These are phyloP conservation scores for Sinocyclocheilus anophthalmus DNA, from an alignment of 2,113 vertebrate species.

Conservation along the genomic window DNA sequence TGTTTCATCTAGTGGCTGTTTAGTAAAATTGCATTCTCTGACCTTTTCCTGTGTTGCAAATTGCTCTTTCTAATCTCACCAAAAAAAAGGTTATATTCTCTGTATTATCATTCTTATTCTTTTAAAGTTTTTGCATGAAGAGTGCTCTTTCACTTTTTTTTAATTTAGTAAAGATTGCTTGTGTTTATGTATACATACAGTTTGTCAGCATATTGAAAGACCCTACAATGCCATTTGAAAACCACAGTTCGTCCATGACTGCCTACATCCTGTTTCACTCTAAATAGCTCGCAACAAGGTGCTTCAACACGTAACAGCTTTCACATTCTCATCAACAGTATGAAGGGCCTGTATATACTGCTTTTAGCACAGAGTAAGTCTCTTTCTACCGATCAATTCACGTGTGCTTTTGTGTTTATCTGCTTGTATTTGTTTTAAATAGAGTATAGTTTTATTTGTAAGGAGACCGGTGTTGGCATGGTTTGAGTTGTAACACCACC, in stretches of 20 bases:
- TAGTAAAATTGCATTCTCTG: not conserved
- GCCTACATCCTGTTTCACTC: conserved; percentile 51
- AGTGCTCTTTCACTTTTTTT: not conserved
- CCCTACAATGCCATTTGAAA: conserved; percentile 33
- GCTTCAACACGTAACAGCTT: not conserved
- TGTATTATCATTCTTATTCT: not conserved
- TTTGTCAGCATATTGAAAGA: not conserved
- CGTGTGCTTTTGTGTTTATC: not conserved
- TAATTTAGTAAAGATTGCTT: too few species aligned
- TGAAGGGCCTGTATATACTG: conserved; percentile 58
- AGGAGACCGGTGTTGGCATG: not conserved
- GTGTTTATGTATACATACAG: not conserved
- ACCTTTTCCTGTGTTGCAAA: not conserved
- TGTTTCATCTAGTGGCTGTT: conserved; percentile 61
- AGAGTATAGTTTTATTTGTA: not conserved
- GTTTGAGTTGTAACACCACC: not conserved
- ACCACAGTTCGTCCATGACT: conserved; percentile 53
- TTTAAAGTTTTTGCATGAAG: conserved; percentile 1
- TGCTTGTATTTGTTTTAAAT: not conserved
- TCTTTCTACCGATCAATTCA: not conserved
- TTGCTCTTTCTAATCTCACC: too few species aligned
- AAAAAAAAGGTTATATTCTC: not conserved
- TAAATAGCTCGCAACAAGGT: not conserved
- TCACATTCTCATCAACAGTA: conserved; percentile 33
- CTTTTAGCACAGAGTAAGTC: conserved; percentile 65